Conservation (phyloP, 2,888 invertebrate species). For the Leucozona laternaria region DNA sequence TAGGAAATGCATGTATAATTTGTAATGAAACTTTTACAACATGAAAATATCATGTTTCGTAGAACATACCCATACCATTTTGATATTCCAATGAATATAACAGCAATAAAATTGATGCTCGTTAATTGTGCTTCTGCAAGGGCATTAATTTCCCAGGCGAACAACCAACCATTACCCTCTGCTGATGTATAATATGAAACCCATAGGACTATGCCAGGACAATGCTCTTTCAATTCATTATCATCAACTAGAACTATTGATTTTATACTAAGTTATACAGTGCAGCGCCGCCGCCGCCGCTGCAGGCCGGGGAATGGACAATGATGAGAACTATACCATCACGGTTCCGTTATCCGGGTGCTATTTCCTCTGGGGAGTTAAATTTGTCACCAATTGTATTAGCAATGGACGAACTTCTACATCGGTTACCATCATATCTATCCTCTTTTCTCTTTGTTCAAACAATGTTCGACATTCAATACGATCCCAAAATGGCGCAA, state of each 20-base stretch:
- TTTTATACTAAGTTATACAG: conserved; percentile 1
- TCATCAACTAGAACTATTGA: conserved; percentile 38
- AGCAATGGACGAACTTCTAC: conserved; percentile 33
- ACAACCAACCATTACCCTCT: not conserved
- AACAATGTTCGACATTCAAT: conserved; percentile 46
- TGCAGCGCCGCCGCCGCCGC: too few species aligned
- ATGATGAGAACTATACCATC: conserved; percentile 13
- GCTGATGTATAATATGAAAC: not conserved
- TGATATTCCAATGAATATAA: not conserved
- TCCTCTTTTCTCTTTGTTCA: conserved; percentile 1
- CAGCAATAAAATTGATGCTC: conserved; percentile 19
- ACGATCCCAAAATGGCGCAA: conserved; percentile 4
- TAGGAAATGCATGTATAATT: not conserved
- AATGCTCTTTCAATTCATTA: conserved; percentile 27
- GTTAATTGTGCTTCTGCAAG: conserved; percentile 4
- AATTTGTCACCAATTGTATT: conserved; percentile 40
- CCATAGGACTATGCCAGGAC: not conserved
- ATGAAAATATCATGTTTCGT: not conserved
- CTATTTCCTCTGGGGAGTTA: conserved; percentile 22
- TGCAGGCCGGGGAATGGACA: conserved; percentile 37
- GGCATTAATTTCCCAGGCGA: conserved; percentile 22
- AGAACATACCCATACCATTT: not conserved
- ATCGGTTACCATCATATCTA: not conserved
- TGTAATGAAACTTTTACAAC: not conserved
- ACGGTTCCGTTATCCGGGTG: conserved; percentile 17